These are phyloP conservation scores for Clarias macrocephalus DNA, from an alignment of 2,113 vertebrate species.

Conservation along the genomic window DNA sequence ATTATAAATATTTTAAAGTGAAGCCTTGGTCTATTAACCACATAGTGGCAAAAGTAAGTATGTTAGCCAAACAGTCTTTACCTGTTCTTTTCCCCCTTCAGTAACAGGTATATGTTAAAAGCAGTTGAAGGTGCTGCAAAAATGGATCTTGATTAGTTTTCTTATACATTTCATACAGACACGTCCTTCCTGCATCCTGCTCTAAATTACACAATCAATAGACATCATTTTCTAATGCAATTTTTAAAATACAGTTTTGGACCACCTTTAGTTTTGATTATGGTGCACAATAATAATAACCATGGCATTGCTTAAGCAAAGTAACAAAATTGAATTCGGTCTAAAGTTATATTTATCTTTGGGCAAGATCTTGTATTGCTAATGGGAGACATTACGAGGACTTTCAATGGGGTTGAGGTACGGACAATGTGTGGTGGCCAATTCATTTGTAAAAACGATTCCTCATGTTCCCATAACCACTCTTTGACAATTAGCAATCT, in stretches of 20 bases:
- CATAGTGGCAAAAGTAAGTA: slow-evolving; percentile 21
- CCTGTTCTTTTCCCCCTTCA: not conserved
- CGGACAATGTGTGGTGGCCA: too few species aligned
- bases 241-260: not conserved
- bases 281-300: too few species aligned
- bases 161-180: not conserved
- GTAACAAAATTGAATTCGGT: too few species aligned
- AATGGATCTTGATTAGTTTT: not conserved
- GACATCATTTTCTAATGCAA: not conserved
- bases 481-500: too few species aligned
- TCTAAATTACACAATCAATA: not conserved
- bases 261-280: too few species aligned
- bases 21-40: slow-evolving; percentile 25
- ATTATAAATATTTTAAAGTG: slow-evolving; percentile 54
- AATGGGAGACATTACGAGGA: too few species aligned
- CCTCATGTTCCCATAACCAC: too few species aligned
- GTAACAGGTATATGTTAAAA: not conserved
- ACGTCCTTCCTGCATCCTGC: not conserved
- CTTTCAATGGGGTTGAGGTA: too few species aligned
- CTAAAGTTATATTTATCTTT: too few species aligned
- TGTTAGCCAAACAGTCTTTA: slow-evolving; percentile 18
- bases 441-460: too few species aligned
- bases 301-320: too few species aligned
- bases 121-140: not conserved
- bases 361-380: too few species aligned